phyloP scores from a whole-genome alignment of 1,140 invertebrate genomes.

The Zaprionus inermis region DNA sequence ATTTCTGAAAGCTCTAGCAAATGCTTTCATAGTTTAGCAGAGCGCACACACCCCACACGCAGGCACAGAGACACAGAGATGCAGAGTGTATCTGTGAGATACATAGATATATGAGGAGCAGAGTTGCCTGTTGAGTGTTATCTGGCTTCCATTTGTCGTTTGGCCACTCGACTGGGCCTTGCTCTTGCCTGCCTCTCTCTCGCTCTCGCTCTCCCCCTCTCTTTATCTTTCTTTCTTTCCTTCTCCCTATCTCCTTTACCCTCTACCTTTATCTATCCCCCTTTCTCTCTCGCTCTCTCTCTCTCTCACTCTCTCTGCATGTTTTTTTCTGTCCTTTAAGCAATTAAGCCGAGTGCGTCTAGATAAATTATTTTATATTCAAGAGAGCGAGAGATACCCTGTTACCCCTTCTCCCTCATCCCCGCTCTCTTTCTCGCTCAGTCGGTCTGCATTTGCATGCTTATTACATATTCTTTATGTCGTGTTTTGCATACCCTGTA shows the following conservation, averaged over 20 bases:
- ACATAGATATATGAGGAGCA: background rate
- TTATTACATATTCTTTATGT: constrained; percentile 70
- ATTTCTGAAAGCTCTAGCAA: constrained; percentile 3
- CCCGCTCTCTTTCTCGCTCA: background rate
- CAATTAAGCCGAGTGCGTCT: constrained; percentile 61
- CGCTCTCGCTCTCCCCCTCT: background rate
- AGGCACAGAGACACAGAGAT: background rate
- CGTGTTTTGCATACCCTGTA: background rate
- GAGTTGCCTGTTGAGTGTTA: constrained; percentile 7
- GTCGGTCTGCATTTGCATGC: constrained; percentile 59
- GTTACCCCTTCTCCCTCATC: background rate
- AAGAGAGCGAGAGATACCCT: constrained; percentile 25
- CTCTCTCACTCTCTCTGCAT: background rate
- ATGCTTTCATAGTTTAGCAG: constrained; percentile 7
- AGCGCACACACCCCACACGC: background rate
- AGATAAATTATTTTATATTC: constrained; percentile 60
- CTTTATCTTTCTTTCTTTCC: background rate
- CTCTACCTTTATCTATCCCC: background rate
- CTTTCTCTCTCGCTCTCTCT: background rate
- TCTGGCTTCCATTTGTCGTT: constrained; percentile 9
- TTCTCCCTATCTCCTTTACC: background rate
- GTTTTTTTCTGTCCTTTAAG: constrained; percentile 22
- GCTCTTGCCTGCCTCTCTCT: background rate
- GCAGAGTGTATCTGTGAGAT: background rate
- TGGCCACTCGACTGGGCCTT: constrained; percentile 2